Base-by-base conservation (phyloP, 2,888 invertebrate genomes). In the Coleophora deauratella region DNA sequence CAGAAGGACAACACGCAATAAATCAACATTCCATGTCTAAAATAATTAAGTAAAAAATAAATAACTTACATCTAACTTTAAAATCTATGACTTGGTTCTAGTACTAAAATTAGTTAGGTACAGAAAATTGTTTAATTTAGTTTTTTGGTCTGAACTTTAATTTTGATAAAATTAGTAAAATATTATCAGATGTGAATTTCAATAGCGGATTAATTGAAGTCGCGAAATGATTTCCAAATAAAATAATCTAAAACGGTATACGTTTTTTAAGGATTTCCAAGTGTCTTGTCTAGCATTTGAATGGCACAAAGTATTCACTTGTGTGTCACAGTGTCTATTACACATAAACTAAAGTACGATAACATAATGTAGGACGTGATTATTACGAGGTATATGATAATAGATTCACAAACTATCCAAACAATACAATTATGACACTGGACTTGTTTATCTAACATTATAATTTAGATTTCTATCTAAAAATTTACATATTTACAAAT, bases 221-320 rank as follows among this genome's bases (percentile, higher is more conserved):
- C 3, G 21, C 21, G 21, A 21, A 6, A 21, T 6, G 21, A 4
- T 4, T 21, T 21, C 3, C 3, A 4, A 6, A 6, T 21, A 21
- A 21, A 4, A 21, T 4, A 4, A 4, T 4, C 21, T 4, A 21
- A 21, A 21, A 21, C 21, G 3, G 21, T 21, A 21, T 21, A 21
- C 21, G 3, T 4, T 21, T 21, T 21, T 21, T 21, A 21, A 6
- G 21, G 21, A 21, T 21, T 21, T 6, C 21, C 21, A 21, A 21
- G 21, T 21, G 3, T 31, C 11, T 31, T 46, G 27, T 43, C 35
- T 53, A 44, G 46, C 53, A 47, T 50, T 56, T 59, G 70, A 62
- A 81, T 80, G 81, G 80, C 81, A 82, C 81, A 70, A 77, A 77
- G 71, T 62, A 73, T 75, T 77, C 72, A 77, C 74, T 78, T 79